Evolutionary conservation across 2,797 vertebrate species (phyloP).

Genomic region (Odontamblyopus rebecca): DNA sequence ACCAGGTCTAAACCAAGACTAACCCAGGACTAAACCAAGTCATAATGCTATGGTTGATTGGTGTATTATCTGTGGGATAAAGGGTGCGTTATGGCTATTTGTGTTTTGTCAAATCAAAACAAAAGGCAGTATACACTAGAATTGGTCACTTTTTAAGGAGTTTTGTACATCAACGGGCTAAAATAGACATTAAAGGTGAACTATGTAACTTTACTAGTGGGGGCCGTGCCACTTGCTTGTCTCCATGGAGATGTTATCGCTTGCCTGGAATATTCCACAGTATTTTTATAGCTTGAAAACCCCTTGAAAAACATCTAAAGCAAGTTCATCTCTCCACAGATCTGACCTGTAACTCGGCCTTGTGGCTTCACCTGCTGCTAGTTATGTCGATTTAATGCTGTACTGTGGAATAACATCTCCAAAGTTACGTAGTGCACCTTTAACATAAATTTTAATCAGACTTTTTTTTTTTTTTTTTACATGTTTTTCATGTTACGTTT

Average conservation of each 20-base stretch:
- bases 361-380: no score
- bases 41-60: neutral
- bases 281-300: neutral
- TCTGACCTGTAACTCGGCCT: no score
- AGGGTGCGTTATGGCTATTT: neutral
- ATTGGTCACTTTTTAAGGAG: slow-evolving; percentile 4
- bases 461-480: neutral
- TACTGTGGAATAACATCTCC: neutral
- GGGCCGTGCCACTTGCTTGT: neutral
- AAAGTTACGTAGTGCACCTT: neutral
- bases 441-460: neutral
- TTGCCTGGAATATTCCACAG: neutral
- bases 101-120: neutral
- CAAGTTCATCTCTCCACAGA: no score
- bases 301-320: no score
- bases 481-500: neutral
- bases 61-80: neutral
- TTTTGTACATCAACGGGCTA: neutral
- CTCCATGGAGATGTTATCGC: neutral
- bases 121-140: neutral
- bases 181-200: neutral
- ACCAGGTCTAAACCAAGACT: no score
- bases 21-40: neutral
- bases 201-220: neutral
- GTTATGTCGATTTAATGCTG: no score